Evolutionary conservation across 2,113 vertebrate species (phyloP).

Genomic region (Chionodraco myersi): DNA sequence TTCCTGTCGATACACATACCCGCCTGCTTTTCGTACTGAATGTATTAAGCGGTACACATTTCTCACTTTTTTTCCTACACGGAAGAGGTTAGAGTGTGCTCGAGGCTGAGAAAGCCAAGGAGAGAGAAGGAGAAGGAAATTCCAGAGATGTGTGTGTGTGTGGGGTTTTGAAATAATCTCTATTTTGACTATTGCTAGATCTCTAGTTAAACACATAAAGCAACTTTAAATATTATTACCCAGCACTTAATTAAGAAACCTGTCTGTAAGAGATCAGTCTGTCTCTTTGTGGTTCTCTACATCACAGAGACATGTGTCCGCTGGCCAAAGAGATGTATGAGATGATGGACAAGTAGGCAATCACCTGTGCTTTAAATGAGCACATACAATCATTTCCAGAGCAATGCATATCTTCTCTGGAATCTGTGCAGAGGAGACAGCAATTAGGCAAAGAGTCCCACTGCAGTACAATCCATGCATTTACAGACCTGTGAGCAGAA

Average conservation of each 20-base stretch:
- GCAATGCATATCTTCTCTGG: slow-evolving; percentile 55
- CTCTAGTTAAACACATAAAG: slow-evolving; percentile 27
- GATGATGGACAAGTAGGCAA: slow-evolving; percentile 55
- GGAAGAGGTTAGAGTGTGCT: slow-evolving; percentile 35
- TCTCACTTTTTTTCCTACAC: slow-evolving; percentile 12
- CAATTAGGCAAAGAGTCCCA: slow-evolving; percentile 70
- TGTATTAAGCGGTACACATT: slow-evolving; percentile 49
- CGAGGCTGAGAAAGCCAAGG: slow-evolving; percentile 21
- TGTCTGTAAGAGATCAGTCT: slow-evolving; percentile 23
- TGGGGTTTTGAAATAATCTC: slow-evolving; percentile 11
- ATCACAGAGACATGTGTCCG: slow-evolving; percentile 21
- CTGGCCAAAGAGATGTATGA: slow-evolving; percentile 42
- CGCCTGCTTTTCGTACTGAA: slow-evolving; percentile 13
- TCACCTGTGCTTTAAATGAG: slow-evolving; percentile 53
- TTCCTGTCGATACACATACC: slow-evolving; percentile 34
- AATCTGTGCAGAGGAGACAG: slow-evolving; percentile 55
- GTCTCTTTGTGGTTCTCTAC: slow-evolving; percentile 4
- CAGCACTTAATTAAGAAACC: neutral
- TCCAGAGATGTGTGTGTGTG: slow-evolving; percentile 17
- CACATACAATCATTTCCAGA: slow-evolving; percentile 70
- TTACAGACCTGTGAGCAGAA: slow-evolving; percentile 54
- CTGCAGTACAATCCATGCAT: slow-evolving; percentile 54
- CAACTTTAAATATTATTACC: slow-evolving; percentile 47
- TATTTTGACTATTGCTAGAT: slow-evolving; percentile 25
- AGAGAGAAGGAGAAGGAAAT: slow-evolving; percentile 35